phyloP scores from a whole-genome alignment of 2,113 vertebrate species.

The Nerophis lumbriciformis region DNA sequence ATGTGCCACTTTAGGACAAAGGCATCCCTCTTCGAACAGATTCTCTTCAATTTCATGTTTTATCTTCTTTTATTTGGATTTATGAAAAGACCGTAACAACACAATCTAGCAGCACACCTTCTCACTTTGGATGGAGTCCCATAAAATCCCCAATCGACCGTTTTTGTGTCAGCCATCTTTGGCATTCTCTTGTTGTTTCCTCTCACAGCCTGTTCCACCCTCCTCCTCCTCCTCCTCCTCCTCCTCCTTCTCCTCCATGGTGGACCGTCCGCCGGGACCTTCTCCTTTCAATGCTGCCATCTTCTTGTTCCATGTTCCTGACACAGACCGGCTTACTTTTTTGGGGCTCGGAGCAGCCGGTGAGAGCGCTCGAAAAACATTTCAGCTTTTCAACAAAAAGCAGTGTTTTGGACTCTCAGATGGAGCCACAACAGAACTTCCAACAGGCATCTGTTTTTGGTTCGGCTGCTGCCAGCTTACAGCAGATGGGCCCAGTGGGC shows the following conservation, averaged over 20 bases:
- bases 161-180: constrained; percentile 2
- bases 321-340: constrained; percentile 28
- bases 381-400: constrained; percentile 46
- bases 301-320: constrained; percentile 38
- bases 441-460: constrained; percentile 47
- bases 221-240: constrained; percentile 16
- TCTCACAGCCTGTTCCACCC: constrained; percentile 14
- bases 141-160: constrained; percentile 7
- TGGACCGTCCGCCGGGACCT: constrained; percentile 22
- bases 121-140: not conserved
- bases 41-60: not conserved
- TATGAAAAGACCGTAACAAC: not conserved
- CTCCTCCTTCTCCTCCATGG: constrained; percentile 13
- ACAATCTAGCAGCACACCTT: not conserved
- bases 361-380: constrained; percentile 32
- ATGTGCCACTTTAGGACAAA: constrained; percentile 34
- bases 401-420: constrained; percentile 43
- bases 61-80: not conserved
- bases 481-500: constrained; percentile 37
- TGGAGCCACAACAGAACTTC: constrained; percentile 44
- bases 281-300: constrained; percentile 19
- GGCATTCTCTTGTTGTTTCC: not conserved
- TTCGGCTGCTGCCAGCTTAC: constrained; percentile 33
- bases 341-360: constrained; percentile 19
- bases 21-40: constrained; percentile 47